Evolutionary conservation across 2,888 invertebrate species (phyloP).

Genomic region (Drosophila infuscata): DNA sequence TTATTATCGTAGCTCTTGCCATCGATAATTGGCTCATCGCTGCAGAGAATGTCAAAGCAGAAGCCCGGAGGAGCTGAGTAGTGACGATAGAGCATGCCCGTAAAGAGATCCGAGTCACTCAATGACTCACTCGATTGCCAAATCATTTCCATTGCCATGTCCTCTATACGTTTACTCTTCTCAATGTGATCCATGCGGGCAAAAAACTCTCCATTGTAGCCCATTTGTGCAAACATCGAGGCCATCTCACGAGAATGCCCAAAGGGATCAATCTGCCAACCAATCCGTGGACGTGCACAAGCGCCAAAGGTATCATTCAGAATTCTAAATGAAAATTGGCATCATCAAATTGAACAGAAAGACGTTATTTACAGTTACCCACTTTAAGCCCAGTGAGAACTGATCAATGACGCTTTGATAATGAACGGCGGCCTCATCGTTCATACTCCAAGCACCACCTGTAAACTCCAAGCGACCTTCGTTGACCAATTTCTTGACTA

Average conservation of each 20-base stretch:
- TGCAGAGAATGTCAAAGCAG: constrained; percentile 95
- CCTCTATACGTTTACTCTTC: constrained; percentile 87
- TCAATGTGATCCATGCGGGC: constrained; percentile 95
- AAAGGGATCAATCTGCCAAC: constrained; percentile 95
- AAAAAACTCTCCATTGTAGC: constrained; percentile 94
- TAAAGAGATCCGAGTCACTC: constrained; percentile 90
- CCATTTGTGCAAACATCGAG: constrained; percentile 92
- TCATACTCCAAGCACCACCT: constrained; percentile 94
- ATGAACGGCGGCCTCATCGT: constrained; percentile 90
- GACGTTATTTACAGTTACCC: constrained; percentile 14
- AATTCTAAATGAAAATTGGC: constrained; percentile 79
- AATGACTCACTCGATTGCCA: constrained; percentile 92
- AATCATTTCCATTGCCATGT: constrained; percentile 91
- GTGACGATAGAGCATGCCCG: constrained; percentile 92
- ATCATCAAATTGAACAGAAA: not conserved
- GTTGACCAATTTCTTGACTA: constrained; percentile 89
- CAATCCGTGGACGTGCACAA: constrained; percentile 91
- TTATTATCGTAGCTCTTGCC: constrained; percentile 94
- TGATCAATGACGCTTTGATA: constrained; percentile 91
- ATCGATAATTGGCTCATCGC: constrained; percentile 94
- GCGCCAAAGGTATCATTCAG: constrained; percentile 90
- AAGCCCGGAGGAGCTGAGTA: constrained; percentile 95
- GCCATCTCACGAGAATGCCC: constrained; percentile 96
- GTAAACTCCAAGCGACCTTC: constrained; percentile 91
- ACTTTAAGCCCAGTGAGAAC: constrained; percentile 89